Conservation (phyloP, 2,113 vertebrate genomes). For the Pungitius pungitius region DNA sequence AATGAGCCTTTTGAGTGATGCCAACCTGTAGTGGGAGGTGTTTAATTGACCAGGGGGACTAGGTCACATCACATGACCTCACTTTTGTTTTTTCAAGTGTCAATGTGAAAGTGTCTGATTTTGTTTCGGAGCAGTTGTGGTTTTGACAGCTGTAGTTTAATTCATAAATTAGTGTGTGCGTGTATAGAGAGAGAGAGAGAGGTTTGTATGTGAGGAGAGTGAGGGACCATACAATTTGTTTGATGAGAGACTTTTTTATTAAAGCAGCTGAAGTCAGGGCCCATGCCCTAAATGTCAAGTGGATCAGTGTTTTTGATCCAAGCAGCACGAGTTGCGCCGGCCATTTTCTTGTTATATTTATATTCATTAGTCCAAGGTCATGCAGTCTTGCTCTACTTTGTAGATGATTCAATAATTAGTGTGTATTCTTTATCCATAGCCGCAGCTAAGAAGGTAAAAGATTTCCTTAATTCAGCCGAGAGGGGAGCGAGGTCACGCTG, state of each 20-base stretch:
- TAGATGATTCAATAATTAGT: slow-evolving; percentile 62
- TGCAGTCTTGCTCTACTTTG: slow-evolving; percentile 43
- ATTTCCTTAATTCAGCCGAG: slow-evolving; percentile 45
- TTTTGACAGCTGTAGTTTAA: slow-evolving; percentile 47
- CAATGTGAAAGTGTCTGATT: slow-evolving; percentile 70
- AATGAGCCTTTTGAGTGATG: slow-evolving; percentile 84
- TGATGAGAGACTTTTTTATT: slow-evolving; percentile 19
- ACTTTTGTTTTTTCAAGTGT: slow-evolving; percentile 72
- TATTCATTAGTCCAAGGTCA: slow-evolving; percentile 71
- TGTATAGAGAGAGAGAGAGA: neutral
- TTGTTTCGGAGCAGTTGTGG: slow-evolving; percentile 66
- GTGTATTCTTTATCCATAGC: slow-evolving; percentile 51
- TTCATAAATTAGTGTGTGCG: slow-evolving; percentile 55
- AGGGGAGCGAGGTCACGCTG: slow-evolving; percentile 50
- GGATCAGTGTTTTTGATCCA: slow-evolving; percentile 54
- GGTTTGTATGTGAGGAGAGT: no score
- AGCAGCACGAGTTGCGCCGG: slow-evolving; percentile 23
- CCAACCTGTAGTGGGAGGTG: slow-evolving; percentile 82
- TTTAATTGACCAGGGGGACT: slow-evolving; percentile 82
- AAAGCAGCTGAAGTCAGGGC: slow-evolving; percentile 9
- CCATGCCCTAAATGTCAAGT: slow-evolving; percentile 47
- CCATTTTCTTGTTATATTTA: slow-evolving; percentile 50
- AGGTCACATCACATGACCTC: slow-evolving; percentile 79
- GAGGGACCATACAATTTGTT: neutral
- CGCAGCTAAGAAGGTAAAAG: slow-evolving; percentile 41